Base-by-base conservation (phyloP, 2,797 vertebrate species). In the Xyrichtys novacula region DNA sequence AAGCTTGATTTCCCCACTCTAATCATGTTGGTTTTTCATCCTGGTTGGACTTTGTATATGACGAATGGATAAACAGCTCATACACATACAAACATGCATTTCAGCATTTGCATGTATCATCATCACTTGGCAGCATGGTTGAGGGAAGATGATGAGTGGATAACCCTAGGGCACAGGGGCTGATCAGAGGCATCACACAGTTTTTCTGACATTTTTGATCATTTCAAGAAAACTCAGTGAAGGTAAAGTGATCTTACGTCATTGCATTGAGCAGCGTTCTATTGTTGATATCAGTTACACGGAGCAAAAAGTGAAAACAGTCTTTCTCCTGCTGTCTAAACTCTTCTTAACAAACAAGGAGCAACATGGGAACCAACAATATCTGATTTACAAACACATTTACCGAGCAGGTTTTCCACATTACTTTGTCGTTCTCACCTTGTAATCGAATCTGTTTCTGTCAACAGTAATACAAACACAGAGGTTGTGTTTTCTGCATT, bases 261-360 rank as follows among this genome's bases (percentile, higher is more conserved):
- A 16, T 50, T 23, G 53, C 29, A 57, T 32, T 32, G 25, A 65
- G 23, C 49, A 25, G 23, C 48, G 39, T 40, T 25, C 3, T 46
- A 17, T 3, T 78, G 85, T 82, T 83, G 75, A 76, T 89, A 84
- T 88, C 84, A 15, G 55, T 88, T 85, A 85, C 88, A 74, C 49
- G 67, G 68, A 46, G 39, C 3, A 57, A 72, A 57, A 34, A 14
- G 42, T 20, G 40, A 56, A 68, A 19, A 29, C 10, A 0, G 19
- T 2, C n/a, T 3, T 16, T 16, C 1, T 49, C 31, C 9, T 43
- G 60, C 52, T 49, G 74, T 59, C 25, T 40, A 39, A 70, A 40
- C 15, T 36, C 44, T 23, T 60, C 31, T 36, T 7, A 55, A 26
- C 36, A 44, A 83, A 74, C 46, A 34, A 71, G 49, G 17, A 40